A percentile compares a stretch with the other conserved stretches of the same genome.
Evolutionary conservation across 2,888 invertebrate species (phyloP).

Genomic region (Melitaea athalia): DNA sequence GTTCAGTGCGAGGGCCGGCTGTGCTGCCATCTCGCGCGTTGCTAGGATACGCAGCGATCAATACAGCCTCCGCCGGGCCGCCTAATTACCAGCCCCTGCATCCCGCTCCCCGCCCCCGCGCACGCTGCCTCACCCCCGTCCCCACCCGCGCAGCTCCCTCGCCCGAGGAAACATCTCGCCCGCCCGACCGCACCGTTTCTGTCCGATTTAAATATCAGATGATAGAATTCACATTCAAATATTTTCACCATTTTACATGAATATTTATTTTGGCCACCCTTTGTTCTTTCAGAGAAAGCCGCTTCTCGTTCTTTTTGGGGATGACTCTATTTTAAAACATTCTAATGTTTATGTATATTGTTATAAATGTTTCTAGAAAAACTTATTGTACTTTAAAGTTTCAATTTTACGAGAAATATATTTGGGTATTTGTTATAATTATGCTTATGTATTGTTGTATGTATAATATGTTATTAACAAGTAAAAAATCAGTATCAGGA

Average conservation of each 20-base stretch:
- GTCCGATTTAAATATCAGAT: constrained; percentile 80
- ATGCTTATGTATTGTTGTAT: background rate
- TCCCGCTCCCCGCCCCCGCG: constrained; percentile 44
- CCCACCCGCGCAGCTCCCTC: constrained; percentile 45
- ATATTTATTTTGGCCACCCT: constrained; percentile 64
- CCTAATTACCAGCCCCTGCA: constrained; percentile 72
- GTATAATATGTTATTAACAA: too few relatives aligned
- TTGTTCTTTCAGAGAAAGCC: constrained; percentile 48
- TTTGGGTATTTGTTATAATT: background rate
- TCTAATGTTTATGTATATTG: background rate
- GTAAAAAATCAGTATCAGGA: background rate
- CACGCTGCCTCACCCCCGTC: constrained; percentile 42
- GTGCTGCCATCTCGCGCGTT: constrained; percentile 79
- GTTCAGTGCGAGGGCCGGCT: constrained; percentile 65
- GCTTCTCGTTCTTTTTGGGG: constrained; percentile 41
- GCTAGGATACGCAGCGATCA: constrained; percentile 79
- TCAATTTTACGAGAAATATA: too few relatives aligned
- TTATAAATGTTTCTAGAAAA: background rate
- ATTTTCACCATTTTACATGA: constrained; percentile 67
- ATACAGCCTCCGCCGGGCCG: constrained; percentile 82
- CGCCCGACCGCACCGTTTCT: constrained; percentile 63
- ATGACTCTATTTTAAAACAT: constrained; percentile 23
- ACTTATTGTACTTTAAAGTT: background rate
- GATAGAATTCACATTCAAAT: constrained; percentile 80
- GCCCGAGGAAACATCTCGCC: constrained; percentile 62